Percentiles rank a stretch among this genome's conserved stretches.
Evolutionary conservation across 1,140 invertebrate genomes (phyloP).

Genomic region (Drosophila ohnishii): DNA sequence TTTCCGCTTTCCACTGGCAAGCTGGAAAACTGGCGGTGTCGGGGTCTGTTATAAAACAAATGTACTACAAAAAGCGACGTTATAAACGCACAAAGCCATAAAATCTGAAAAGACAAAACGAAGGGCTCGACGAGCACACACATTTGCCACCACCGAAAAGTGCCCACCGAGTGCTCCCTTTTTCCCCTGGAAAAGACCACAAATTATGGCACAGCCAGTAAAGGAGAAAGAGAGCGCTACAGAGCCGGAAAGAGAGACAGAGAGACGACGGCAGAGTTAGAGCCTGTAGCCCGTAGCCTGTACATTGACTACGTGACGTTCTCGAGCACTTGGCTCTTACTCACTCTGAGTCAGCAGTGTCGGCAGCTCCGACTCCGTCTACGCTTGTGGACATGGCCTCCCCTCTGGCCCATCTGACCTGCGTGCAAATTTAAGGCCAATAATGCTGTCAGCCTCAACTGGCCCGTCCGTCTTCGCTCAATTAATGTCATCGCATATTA

Average conservation of each 20-base stretch:
- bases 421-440: conserved; percentile 72
- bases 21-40: conserved; percentile 36
- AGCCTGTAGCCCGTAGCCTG: conserved; percentile 19
- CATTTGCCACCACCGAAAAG: conserved; percentile 76
- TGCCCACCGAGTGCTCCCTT: conserved; percentile 36
- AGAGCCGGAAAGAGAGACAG: not conserved
- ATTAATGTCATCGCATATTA: conserved; percentile 78
- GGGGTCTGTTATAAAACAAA: conserved; percentile 77
- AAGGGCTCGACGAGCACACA: conserved; percentile 62
- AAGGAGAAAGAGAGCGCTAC: conserved; percentile 6
- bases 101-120: conserved; percentile 80
- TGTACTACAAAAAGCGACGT: conserved; percentile 77
- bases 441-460: conserved; percentile 77
- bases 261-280: conserved; percentile 3
- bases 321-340: conserved; percentile 48
- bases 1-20: conserved; percentile 19
- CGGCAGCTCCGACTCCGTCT: conserved; percentile 18
- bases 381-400: conserved; percentile 10
- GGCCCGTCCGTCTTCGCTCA: conserved; percentile 66
- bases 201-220: conserved; percentile 65
- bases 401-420: conserved; percentile 20
- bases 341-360: conserved; percentile 53
- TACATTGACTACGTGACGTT: conserved; percentile 51
- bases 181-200: conserved; percentile 70
- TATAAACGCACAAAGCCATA: conserved; percentile 80